Evolutionary conservation across 2,797 vertebrate species (phyloP), one percentile per base, ranked within the genome.

Genomic region (Paramormyrops hopkinsi): DNA sequence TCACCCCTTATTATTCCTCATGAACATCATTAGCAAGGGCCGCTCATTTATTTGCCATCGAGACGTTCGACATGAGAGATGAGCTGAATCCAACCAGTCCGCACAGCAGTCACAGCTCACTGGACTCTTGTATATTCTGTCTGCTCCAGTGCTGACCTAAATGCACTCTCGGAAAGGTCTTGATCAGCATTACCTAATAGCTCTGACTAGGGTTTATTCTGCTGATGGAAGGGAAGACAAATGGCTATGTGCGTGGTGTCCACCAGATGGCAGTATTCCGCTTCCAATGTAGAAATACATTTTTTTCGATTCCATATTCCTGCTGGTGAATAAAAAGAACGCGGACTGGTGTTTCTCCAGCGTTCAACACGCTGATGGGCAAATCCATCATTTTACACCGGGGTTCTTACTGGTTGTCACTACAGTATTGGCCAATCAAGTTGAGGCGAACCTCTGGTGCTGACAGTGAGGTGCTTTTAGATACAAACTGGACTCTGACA

Each of bases 21-120:
- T 95, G 93, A 94, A 94, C 93, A 93, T 95, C 92, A 93, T 95
- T 95, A 95, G 93, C 94, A 95, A 95, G 94, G 93, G 92, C 93
- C 90, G 88, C 95, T 94, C 94, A 94, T 94, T 95, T 95, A 93
- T 95, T 95, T 95, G 93, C 94, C 94, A 93, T 95, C 94, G 93
- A 92, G 92, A 92, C 90, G 91, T 91, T 93, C 93, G 91, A 93
- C 17, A 91, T 95, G 94, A 93, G 93, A 92, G 93, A 90, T 91
- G 94, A 93, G 93, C 90, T 92, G 94, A 94, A 92, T 90, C 51
- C 93, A 84, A 92, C 41, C 94, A 92, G 79, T 88, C 93, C 93
- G 88, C 90, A 0, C 62, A 91, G 93, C 94, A 90, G 90, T 91
- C 92, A 91, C 91, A 92, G 25, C 92, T 94, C 93, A 94, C 94